Conservation (phyloP, 1,140 invertebrate species). For the Pseudomyrmex flavicornis region DNA sequence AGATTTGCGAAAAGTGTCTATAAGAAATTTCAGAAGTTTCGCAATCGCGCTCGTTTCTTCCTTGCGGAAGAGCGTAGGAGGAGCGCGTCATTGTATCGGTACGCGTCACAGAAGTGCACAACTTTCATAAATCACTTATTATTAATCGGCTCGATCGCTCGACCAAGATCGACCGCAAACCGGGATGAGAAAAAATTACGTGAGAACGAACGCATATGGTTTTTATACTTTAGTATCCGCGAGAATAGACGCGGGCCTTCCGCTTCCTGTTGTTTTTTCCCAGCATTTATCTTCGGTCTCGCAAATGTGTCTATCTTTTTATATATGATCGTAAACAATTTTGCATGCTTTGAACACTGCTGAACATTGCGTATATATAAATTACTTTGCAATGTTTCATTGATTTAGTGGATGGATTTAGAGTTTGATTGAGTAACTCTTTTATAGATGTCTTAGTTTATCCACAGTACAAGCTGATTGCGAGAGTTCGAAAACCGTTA, state of each 20-base stretch:
- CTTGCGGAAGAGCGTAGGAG: background rate
- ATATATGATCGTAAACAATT: conserved; percentile 5
- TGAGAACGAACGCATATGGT: conserved; percentile 64
- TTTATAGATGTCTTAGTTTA: too few relatives aligned
- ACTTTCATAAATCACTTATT: conserved; percentile 51
- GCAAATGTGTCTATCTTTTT: background rate
- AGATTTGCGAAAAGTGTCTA: background rate
- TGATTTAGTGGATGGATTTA: too few relatives aligned
- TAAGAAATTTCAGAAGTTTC: background rate
- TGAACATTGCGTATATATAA: background rate
- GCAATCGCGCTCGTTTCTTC: background rate
- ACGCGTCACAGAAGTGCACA: background rate
- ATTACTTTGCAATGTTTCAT: too few relatives aligned
- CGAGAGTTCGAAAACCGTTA: background rate
- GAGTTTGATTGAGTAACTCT: too few relatives aligned
- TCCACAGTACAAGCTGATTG: background rate
- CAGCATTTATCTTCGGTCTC: conserved; percentile 6
- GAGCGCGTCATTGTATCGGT: background rate
- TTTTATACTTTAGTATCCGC: conserved; percentile 32
- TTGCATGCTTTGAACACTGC: background rate
- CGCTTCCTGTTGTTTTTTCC: conserved; percentile 12
- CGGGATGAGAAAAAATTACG: conserved; percentile 17
- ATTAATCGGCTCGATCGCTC: conserved; percentile 44
- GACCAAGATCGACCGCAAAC: conserved; percentile 41
- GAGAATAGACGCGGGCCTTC: conserved; percentile 22